Base-by-base conservation (phyloP, 2,113 vertebrate species). In the Sinocyclocheilus rhinocerous region DNA sequence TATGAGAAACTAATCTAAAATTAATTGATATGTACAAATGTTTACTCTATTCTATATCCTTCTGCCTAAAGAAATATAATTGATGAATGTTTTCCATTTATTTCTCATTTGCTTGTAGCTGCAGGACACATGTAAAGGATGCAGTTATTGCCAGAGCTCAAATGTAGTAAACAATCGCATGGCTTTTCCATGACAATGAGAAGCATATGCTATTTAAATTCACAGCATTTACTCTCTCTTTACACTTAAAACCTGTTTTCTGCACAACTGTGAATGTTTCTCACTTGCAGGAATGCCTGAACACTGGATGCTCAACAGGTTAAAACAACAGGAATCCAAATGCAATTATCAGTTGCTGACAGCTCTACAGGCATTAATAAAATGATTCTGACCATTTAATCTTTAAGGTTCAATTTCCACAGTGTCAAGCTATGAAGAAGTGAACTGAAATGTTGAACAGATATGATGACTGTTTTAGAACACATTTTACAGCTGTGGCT, bases 151-250 rank as follows among this genome's bases (percentile, higher is more conserved):
- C 36, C 63, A 42, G 78, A 59, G 22, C 26, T 65, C 24, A 61
- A 85, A 77, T 83, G 57, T 26, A 12, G 55, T 77, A 57, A 80
- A 84, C 81, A 86, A 73, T 15, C 13, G 52, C 78, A 55, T 29
- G 52, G 85, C 69, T 81, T 86, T 76, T 86, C 87, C 76, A 76
- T 88, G 76, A 86, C 84, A 84, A 88, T 63, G 79, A 83, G 86
- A 86, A 57, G 45, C 76, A 45, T 24, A 63, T 48, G 79, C 52
- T 42, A 84, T 88, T 81, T 59, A 50, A 81, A 88, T 84, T 84
- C 81, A 36, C 81, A 81, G 73, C 81, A 22, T 61, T 84, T 88
- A 67, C 59, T 33, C 22, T 81, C 77, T 83, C 84, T 84, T 26
- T 26, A 45, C 76, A 75, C 57, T 84, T 83, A 52, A 80, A 86